Percentiles rank a stretch among this genome's conserved stretches.
These are phyloP conservation scores for Panopea generosa DNA, from an alignment of 2,888 invertebrate species.

Conservation along the genomic window DNA sequence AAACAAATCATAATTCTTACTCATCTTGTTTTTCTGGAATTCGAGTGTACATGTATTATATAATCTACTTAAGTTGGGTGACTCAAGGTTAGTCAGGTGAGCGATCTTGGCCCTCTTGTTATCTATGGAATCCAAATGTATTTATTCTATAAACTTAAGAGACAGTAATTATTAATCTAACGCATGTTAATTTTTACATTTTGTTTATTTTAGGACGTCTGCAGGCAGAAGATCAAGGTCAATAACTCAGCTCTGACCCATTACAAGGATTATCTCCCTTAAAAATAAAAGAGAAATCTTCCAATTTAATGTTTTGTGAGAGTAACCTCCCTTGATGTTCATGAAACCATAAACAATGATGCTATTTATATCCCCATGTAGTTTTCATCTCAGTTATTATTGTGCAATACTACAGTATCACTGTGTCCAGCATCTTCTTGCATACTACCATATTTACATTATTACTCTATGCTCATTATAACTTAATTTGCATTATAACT, in stretches of 20 bases:
- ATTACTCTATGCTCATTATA: not conserved
- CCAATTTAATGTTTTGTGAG: conserved; percentile 24
- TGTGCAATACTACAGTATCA: conserved; percentile 30
- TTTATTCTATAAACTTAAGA: too few species aligned
- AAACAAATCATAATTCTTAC: too few species aligned
- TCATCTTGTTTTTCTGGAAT: too few species aligned
- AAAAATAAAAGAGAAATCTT: conserved; percentile 12
- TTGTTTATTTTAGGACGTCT: conserved; percentile 45
- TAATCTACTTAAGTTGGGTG: too few species aligned
- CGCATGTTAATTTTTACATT: too few species aligned
- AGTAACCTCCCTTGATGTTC: conserved; percentile 15
- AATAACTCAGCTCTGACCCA: conserved; percentile 54
- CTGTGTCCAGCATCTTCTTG: conserved; percentile 15
- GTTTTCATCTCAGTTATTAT: conserved; percentile 10
- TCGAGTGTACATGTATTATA: too few species aligned
- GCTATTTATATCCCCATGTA: not conserved
- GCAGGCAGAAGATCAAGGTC: conserved; percentile 44
- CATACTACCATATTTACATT: conserved; percentile 18
- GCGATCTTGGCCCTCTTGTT: too few species aligned
- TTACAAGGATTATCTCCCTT: conserved; percentile 46
- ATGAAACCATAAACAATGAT: not conserved
- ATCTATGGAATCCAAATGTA: too few species aligned
- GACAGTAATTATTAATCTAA: too few species aligned
- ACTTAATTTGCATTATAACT: not conserved
- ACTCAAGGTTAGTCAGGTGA: too few species aligned